Conservation (phyloP, 2,888 invertebrate genomes). For the Eudasyphora cyanicolor region DNA sequence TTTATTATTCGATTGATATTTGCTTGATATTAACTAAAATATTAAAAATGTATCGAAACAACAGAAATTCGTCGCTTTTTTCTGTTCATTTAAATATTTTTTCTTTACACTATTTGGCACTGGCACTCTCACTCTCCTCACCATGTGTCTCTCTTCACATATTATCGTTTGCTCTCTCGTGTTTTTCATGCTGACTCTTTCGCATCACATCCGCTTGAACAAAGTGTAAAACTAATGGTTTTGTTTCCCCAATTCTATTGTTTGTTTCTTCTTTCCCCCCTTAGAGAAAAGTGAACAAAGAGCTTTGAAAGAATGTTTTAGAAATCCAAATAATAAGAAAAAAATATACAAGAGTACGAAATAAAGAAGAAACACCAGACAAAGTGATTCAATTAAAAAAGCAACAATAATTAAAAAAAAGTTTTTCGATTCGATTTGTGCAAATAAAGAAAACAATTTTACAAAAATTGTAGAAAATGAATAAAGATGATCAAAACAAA, state of each 20-base stretch:
- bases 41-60: too few relatives aligned
- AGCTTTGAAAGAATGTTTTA: conserved; percentile 45
- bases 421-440: conserved; percentile 51
- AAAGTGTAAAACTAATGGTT: conserved; percentile 14
- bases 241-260: conserved; percentile 25
- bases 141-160: too few relatives aligned
- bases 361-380: conserved; percentile 59
- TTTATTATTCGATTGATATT: too few relatives aligned
- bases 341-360: conserved; percentile 42
- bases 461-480: conserved; percentile 60
- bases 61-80: too few relatives aligned
- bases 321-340: conserved; percentile 35
- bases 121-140: neutral
- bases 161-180: neutral
- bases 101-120: neutral
- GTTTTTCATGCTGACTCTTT: neutral
- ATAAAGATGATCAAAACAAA: conserved; percentile 79
- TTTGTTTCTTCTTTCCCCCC: too few relatives aligned
- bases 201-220: neutral
- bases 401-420: conserved; percentile 60
- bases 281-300: conserved; percentile 49
- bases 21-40: too few relatives aligned
- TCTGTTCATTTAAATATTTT: neutral
- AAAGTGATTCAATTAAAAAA: conserved; percentile 47
- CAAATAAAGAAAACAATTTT: conserved; percentile 64